Base-by-base conservation (phyloP, 2,888 invertebrate species). In the Calameuta filiformis region DNA sequence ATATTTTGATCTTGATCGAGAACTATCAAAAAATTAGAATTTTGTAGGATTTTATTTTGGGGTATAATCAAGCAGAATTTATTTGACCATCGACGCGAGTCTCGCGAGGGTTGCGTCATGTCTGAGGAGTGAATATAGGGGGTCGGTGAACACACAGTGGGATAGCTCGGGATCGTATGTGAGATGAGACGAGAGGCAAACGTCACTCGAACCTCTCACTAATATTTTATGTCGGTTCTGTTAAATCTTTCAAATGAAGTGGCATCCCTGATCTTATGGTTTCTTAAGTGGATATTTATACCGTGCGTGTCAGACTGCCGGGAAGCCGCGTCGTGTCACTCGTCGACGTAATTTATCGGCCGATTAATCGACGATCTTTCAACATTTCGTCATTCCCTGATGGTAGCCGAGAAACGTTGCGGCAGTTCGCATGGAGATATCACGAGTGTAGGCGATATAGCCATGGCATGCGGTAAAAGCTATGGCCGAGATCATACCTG, bases 81-180 rank as follows among this genome's bases (percentile, higher is more conserved):
- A 87, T 85, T 87, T 85, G 87, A 86, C 85, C 86, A 77, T 76
- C 79, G 83, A 84, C 83, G 83, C 83, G 85, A 84, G 85, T 86
- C 86, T 83, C 87, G 73, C 73, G 83, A 83, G 85, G 83, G 82
- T 80, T 78, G 78, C 82, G 81, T 83, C 82, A 77, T 77, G 77
- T 81, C 79, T 56, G 15, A 56, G 23, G 15, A 56, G 56, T 56
- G 56, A 56, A 23, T 56, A 56, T 9, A 23, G 56, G 23, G 56
- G 56, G 56, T 56, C 15, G 56, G 23, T 9, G 23, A 56, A 56
- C 40, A 23, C 40, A 23, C 23, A 56, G 23, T 56, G 56, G 23
- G 23, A 56, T 56, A 56, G 23, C 56, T 56, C 23, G 23, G 23
- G 56, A 9, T 56, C 56, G 56, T 23, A 23, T 56, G 56, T 23